Base-by-base conservation (phyloP, 1,140 invertebrate genomes). In the Cotesia vestalis region DNA sequence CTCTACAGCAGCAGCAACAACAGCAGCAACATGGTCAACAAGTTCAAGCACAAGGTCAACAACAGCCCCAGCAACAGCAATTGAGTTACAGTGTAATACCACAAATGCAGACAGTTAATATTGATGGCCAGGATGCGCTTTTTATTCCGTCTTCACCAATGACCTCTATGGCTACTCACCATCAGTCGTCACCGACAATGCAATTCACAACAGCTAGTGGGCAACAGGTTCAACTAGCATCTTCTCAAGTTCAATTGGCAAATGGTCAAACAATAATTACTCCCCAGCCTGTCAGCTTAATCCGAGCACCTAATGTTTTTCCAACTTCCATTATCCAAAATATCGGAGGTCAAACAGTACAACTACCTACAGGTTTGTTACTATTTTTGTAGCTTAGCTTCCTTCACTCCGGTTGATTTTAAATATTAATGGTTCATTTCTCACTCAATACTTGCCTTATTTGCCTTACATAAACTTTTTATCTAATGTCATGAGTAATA, bases 111-210 rank as follows among this genome's bases (percentile, higher is more conserved):
- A 94, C 94, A 0, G 93, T 98, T 6, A 96, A 94, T 20, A 93
- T 97, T 4, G 95, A 97, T 84, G 95, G 95, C 0, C 95, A 97
- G 80, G 96, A 97, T 81, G 95, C 95, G 0, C 89, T 97, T 27
- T 94, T 97, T 82, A 94, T 96, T 79, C 95, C 94, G 59, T 91
- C 84, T 53, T 89, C 82, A 0, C 85, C 86, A 4, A 89, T 85
- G 79, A 82, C 83, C 3, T 80, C 80, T 0, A 78, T 80, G 3
- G 79, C 75, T 5, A 70, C 71, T 14, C 84, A 86, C 75, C 85
- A 86, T 68, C 86, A 87, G 40, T 69, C 76, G 0, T 83, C 85
- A 40, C 82, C 84, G 0, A 78, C 85, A 0, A 85, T 86, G 84
- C 85, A 86, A 40, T 86, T 86, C 38, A 60, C 85, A 2, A 80